These are phyloP conservation scores for Haliclona indistincta DNA, from an alignment of 37 sponge, comb jelly and placozoan genomes.

Conservation along the genomic window DNA sequence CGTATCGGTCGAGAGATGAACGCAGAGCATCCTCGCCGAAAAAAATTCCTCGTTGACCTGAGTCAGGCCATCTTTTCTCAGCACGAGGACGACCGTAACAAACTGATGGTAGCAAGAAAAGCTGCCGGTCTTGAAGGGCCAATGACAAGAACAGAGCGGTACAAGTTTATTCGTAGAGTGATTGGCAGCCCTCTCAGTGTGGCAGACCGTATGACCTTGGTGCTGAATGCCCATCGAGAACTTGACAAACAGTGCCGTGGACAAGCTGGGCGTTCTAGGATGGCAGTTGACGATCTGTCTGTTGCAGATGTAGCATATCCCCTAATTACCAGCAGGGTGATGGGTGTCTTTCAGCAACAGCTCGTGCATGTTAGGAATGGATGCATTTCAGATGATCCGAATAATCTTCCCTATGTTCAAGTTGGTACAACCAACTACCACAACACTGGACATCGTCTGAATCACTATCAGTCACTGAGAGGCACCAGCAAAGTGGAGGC, in stretches of 20 bases:
- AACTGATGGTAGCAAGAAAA: conserved; percentile 11
- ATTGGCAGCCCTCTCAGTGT: conserved; percentile 26
- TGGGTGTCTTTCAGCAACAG: neutral
- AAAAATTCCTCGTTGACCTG: conserved; percentile 12
- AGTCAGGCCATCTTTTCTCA: conserved; percentile 13
- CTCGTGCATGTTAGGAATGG: conserved; percentile 39
- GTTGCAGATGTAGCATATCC: conserved; percentile 4
- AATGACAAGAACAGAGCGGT: conserved; percentile 2
- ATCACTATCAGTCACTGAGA: conserved; percentile 51
- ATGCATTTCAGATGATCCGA: conserved; percentile 48
- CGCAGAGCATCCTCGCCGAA: conserved; percentile 4
- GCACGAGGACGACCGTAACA: neutral
- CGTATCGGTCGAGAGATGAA: conserved; percentile 14
- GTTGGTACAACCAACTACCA: conserved; percentile 59
- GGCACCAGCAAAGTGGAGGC: conserved; percentile 62
- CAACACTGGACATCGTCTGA: conserved; percentile 45
- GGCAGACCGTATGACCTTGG: conserved; percentile 18
- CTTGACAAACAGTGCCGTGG: conserved; percentile 8
- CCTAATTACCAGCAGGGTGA: neutral
- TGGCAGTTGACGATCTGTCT: conserved; percentile 8
- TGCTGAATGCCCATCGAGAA: conserved; percentile 29
- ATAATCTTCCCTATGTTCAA: conserved; percentile 40
- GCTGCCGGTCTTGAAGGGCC: neutral
- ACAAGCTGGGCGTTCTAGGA: conserved; percentile 5
- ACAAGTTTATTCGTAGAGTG: conserved; percentile 14